Base-by-base conservation (phyloP, 2,113 vertebrate genomes). In the Natator depressus region DNA sequence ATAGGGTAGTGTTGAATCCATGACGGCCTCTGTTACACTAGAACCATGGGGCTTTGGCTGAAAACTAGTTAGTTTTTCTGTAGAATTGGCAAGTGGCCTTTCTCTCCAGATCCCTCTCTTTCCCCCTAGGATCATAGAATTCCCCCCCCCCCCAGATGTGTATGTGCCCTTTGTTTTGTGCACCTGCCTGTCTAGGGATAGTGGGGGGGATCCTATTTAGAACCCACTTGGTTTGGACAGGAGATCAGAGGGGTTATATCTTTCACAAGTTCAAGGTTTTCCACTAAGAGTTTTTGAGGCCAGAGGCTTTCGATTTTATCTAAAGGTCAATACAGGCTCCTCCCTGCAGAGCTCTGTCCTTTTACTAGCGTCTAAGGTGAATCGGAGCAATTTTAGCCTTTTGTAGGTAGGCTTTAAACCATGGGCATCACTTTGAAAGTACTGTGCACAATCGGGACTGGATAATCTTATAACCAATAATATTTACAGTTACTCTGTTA, bases 141-240 rank as follows among this genome's bases (percentile, higher is more conserved):
- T 5, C 0, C 1, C 10, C 17, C n/a, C 31, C 22, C 27, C 6
- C 3, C n/a, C n/a, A 10, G n/a, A 10, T 72, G 65, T 38, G 7
- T 7, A n/a, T 19, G 35, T 69, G n/a, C 19, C 9, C 8, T 72
- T 72, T 72, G 65, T 38, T 20, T 20, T 38, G 65, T 12, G 46
- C 4, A 79, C 13, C 76, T 31, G 46, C 25, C 46, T 13, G 46
- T 49, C 46, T 19, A 5, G 27, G 11, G 24, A 25, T 25, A 24
- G 76, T 38, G 25, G 25, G 27, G 27, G 7, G 4, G 12, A 4
- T 49, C 11, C 50, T 82, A 2, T 8, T 22, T 72, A 38, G 65
- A 72, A 72, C n/a, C 65, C 2, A 17, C 65, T 72, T 38, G 35
- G 35, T n/a, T n/a, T n/a, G 65, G n/a, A 72, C 65, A 54, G 49